Evolutionary conservation across 1,140 invertebrate species (phyloP).

Genomic region (Maconellicoccus hirsutus): DNA sequence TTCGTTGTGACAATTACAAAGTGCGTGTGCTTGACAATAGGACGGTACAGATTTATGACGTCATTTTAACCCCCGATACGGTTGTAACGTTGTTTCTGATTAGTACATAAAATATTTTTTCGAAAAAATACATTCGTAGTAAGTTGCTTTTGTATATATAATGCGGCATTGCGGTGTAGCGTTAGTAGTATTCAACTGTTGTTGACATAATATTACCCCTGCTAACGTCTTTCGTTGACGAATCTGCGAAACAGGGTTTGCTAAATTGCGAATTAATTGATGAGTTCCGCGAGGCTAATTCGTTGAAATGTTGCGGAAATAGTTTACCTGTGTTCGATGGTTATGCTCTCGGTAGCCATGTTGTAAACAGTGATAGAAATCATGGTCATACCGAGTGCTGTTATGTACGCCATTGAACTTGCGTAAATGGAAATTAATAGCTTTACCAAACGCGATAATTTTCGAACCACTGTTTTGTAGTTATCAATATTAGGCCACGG

Average conservation of each 20-base stretch:
- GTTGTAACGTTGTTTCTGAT: conserved; percentile 19
- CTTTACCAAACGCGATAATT: neutral
- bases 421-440: too few species aligned
- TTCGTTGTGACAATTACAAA: conserved; percentile 22
- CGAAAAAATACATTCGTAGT: conserved; percentile 16
- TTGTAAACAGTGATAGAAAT: too few species aligned
- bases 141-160: conserved; percentile 13
- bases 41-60: conserved; percentile 21
- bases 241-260: neutral
- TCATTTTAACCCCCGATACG: conserved; percentile 18
- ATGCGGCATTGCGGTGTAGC: neutral
- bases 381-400: too few species aligned
- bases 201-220: conserved; percentile 12
- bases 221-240: neutral
- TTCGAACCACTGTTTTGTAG: conserved; percentile 6
- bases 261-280: conserved; percentile 15
- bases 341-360: too few species aligned
- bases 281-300: neutral
- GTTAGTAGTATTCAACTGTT: neutral
- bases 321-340: too few species aligned
- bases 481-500: conserved; percentile 5
- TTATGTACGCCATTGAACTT: too few species aligned
- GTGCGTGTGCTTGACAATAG: conserved; percentile 20
- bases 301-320: too few species aligned
- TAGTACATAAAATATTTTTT: conserved; percentile 20